These are phyloP conservation scores for Protonibea diacanthus DNA, from an alignment of 2,797 vertebrate genomes.

Conservation along the genomic window DNA sequence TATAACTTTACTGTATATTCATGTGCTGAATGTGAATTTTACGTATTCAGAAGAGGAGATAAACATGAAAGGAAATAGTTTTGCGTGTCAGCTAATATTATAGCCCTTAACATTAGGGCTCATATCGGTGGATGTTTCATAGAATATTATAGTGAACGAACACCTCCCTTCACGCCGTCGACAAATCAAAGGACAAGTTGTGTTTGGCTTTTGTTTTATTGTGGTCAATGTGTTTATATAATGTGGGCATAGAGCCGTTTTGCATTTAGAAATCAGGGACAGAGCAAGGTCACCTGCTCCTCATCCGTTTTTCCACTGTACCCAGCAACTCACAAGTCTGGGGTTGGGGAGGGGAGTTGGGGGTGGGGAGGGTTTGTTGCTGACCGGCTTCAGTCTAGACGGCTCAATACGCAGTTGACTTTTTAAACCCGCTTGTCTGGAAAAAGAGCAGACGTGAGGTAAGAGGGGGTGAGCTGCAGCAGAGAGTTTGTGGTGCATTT, in stretches of 20 bases:
- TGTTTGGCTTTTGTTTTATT: slow-evolving; percentile 29
- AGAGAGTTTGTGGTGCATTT: slow-evolving; percentile 71
- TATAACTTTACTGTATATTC: neutral
- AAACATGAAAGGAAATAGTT: neutral
- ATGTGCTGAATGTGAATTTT: neutral
- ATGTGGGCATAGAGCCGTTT: slow-evolving; percentile 54
- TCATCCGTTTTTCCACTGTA: slow-evolving; percentile 78
- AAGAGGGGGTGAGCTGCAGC: slow-evolving; percentile 73
- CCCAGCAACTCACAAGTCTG: slow-evolving; percentile 73
- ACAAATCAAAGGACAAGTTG: neutral
- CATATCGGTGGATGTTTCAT: neutral
- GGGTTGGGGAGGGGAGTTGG: slow-evolving; percentile 55
- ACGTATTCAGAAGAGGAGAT: neutral
- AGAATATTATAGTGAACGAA: slow-evolving; percentile 11
- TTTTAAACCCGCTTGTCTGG: slow-evolving; percentile 86
- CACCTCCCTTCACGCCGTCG: neutral
- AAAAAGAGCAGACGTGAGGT: slow-evolving; percentile 84
- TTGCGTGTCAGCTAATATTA: neutral
- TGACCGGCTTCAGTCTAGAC: slow-evolving; percentile 84
- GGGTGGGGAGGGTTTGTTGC: slow-evolving; percentile 64
- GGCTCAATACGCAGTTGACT: slow-evolving; percentile 86
- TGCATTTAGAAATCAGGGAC: slow-evolving; percentile 62
- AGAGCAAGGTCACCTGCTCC: slow-evolving; percentile 77
- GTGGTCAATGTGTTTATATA: slow-evolving; percentile 63
- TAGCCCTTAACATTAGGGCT: neutral